These are phyloP conservation scores for Venustaconcha ellipsiformis DNA, from an alignment of 1,140 invertebrate species.

Conservation along the genomic window DNA sequence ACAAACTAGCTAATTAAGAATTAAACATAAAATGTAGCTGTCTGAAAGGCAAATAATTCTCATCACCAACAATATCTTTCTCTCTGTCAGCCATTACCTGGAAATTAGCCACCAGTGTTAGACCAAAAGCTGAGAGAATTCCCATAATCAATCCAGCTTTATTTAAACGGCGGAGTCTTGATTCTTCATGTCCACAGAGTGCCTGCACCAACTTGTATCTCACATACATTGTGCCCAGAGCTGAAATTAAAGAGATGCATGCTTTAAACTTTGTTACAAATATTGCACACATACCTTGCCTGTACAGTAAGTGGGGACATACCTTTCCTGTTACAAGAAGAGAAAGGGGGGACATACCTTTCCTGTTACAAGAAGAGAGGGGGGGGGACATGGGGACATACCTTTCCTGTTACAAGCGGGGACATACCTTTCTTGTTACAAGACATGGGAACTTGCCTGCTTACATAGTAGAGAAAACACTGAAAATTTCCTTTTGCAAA, in stretches of 20 bases:
- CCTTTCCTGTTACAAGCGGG: neutral
- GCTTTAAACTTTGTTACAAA: neutral
- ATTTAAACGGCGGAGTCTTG: slow-evolving; percentile 43
- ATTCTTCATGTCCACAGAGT: slow-evolving; percentile 50
- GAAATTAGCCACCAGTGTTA: slow-evolving; percentile 70
- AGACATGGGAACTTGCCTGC: no score
- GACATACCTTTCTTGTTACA: no score
- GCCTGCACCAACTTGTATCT: slow-evolving; percentile 65
- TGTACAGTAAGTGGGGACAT: neutral
- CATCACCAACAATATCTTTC: neutral
- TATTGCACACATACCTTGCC: slow-evolving; percentile 1
- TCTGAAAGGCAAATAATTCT: neutral
- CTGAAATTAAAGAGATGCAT: slow-evolving; percentile 39
- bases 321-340: neutral
- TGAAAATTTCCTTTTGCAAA: no score
- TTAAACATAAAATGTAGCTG: neutral
- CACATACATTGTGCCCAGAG: slow-evolving; percentile 60
- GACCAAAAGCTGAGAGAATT: slow-evolving; percentile 49
- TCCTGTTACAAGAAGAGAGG: neutral
- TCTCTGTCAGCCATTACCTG: slow-evolving; percentile 52
- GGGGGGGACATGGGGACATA: no score
- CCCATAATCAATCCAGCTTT: slow-evolving; percentile 52
- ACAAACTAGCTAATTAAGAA: neutral
- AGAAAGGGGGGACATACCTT: neutral
- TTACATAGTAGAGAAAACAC: no score